Evolutionary conservation across 2,113 vertebrate species (phyloP).

Genomic region (Centrocercus urophasianus): DNA sequence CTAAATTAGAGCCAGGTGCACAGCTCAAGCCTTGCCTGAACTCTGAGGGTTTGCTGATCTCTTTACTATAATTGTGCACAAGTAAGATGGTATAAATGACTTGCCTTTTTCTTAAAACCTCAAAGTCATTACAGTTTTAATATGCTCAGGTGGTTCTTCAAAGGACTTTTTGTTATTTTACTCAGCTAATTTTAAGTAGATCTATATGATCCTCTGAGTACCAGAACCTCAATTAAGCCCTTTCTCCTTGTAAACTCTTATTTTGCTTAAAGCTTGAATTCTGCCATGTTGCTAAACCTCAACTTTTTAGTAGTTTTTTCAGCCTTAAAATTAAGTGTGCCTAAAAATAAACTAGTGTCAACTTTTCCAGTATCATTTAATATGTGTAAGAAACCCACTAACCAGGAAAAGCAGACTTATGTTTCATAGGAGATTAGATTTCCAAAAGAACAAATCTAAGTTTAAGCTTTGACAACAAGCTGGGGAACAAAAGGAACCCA

Average conservation of each 20-base stretch:
- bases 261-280: neutral
- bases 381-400: neutral
- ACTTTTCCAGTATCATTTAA: neutral
- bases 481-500: constrained; percentile 36
- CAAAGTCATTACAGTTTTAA: constrained; percentile 41
- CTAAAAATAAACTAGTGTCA: neutral
- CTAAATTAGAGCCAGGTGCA: constrained; percentile 57
- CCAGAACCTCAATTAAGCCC: neutral
- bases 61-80: neutral
- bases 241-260: neutral
- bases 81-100: neutral
- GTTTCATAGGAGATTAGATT: constrained; percentile 8
- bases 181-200: constrained; percentile 28
- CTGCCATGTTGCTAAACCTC: neutral
- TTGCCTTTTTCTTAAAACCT: constrained; percentile 23
- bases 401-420: neutral
- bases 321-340: neutral
- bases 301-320: neutral
- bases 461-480: constrained; percentile 47
- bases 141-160: neutral
- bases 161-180: constrained; percentile 26
- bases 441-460: constrained; percentile 35
- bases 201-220: constrained; percentile 19
- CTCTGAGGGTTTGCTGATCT: constrained; percentile 39
- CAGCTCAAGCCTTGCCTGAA: constrained; percentile 20